Base-by-base conservation (phyloP, 2,888 invertebrate genomes). In the Sarcophaga caerulescens region DNA sequence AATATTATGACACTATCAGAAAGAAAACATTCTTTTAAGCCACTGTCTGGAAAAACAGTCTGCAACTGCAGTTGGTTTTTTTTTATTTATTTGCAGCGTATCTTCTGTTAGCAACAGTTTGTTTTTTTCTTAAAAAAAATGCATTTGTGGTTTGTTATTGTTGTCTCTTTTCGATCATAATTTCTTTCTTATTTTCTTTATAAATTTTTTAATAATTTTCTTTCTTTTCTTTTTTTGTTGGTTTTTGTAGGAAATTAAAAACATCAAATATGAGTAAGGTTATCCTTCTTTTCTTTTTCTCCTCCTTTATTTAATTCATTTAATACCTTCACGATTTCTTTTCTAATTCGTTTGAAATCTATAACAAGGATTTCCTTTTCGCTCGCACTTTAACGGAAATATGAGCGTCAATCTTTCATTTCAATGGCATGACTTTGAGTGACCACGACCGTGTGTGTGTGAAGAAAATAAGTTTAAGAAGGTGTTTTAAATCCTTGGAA, bases 231-330 rank as follows among this genome's bases (percentile, higher is more conserved):
- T n/a, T 44, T 19, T 44, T 11, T 73, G 0, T 17, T 12, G 25
- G n/a, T 47, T 74, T 71, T 66, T 10, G 11, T 14, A 79, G 85
- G 78, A 85, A 85, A 82, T 85, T 85, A 68, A 85, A 79, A 71
- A 47, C 21, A 76, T 82, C 4, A 45, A 45, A 62, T 66, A 12
- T 47, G 21, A 75, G 69, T 60, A 75, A 78, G 74, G 68, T 81
- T 81, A 81, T 78, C 45, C 63, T 68, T 23, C 23, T 52, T 5
- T 68, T 60, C 3, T 35, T 66, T n/a, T 47, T 12, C 0, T 63
- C 23, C 19, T 12, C 3, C 6, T 6, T 35, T 25, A 25, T 47
- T n/a, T 11, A 47, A 47, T 59, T 35, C 44, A 23, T 52, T 73
- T 25, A 52, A 1, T 23, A 47, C n/a, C 59, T 57, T 35, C 12